Conservation (phyloP, 2,888 invertebrate species). For the Eurytoma californica region DNA sequence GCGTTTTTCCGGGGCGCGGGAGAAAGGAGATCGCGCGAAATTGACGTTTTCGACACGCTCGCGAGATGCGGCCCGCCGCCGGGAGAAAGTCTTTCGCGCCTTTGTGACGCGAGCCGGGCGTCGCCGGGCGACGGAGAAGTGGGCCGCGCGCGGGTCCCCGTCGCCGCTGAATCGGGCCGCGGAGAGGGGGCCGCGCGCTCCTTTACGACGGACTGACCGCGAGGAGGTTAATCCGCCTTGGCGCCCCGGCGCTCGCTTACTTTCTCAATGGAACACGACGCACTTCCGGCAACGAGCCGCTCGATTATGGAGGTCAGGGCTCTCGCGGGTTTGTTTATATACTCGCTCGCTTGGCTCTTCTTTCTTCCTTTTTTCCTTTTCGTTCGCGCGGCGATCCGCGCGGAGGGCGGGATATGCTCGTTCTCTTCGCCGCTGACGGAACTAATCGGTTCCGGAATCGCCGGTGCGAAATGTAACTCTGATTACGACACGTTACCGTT, state of each 20-base stretch:
- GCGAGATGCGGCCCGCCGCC: not conserved
- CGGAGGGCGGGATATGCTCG: too few relatives aligned
- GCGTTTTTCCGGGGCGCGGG: not conserved
- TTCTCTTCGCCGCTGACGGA: too few relatives aligned
- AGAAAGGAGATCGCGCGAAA: slow-evolving; percentile 38
- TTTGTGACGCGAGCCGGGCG: slow-evolving; percentile 35
- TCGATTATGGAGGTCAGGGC: not conserved
- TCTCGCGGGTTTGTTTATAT: not conserved
- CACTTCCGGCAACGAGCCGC: not conserved
- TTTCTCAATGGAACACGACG: not conserved
- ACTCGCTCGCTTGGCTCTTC: too few relatives aligned
- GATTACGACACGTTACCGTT: too few relatives aligned
- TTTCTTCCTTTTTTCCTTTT: not conserved
- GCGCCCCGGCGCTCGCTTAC: slow-evolving; percentile 28
- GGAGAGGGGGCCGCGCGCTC: slow-evolving; percentile 19
- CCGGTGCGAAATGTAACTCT: too few relatives aligned
- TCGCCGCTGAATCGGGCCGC: not conserved
- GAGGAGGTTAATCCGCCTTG: slow-evolving; percentile 42
- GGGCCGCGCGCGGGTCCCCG: not conserved
- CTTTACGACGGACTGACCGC: not conserved
- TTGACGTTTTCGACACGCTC: slow-evolving; percentile 29
- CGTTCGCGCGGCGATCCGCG: not conserved
- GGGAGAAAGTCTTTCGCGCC: slow-evolving; percentile 47
- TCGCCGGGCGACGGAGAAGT: not conserved
- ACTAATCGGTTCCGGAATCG: too few relatives aligned